Percentiles rank a stretch among this genome's conserved stretches.
These are phyloP conservation scores for Lerista edwardsae DNA, from an alignment of 2,797 vertebrate genomes.

Conservation along the genomic window DNA sequence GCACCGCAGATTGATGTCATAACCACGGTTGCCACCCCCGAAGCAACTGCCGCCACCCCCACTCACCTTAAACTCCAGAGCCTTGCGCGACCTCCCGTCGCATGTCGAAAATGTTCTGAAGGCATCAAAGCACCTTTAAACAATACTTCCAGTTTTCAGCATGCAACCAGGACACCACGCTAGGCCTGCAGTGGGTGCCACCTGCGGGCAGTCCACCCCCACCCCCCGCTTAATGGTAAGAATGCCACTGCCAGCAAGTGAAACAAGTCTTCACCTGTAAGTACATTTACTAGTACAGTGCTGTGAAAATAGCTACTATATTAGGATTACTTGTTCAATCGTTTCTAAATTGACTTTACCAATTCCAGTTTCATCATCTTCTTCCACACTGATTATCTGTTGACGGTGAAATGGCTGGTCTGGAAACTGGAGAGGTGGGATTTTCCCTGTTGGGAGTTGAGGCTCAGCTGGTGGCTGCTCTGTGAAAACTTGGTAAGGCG, in stretches of 20 bases:
- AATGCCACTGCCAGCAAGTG: not conserved
- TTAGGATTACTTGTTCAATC: not conserved
- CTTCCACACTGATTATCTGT: constrained; percentile 87
- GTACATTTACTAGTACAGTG: not conserved
- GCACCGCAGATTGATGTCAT: no score
- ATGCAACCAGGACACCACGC: no score
- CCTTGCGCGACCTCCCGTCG: no score
- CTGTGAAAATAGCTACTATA: not conserved
- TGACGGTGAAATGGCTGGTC: constrained; percentile 74
- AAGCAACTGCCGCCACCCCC: no score
- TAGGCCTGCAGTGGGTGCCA: no score
- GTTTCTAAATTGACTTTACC: constrained; percentile 76
- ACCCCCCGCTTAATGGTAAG: no score
- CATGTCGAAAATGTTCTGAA: no score
- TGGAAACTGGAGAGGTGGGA: constrained; percentile 77
- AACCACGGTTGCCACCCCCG: no score
- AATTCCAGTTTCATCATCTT: constrained; percentile 86
- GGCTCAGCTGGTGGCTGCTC: constrained; percentile 53
- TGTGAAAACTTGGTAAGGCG: constrained; percentile 50
- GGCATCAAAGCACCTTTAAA: no score
- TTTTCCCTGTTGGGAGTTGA: constrained; percentile 60
- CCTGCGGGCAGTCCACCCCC: no score
- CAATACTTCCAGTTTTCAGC: no score
- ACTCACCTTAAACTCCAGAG: no score
- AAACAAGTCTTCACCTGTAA: not conserved